Percentiles rank a stretch among this genome's conserved stretches.
These are phyloP conservation scores for Sweltsa coloradensis DNA, from an alignment of 1,140 invertebrate species.

Conservation along the genomic window DNA sequence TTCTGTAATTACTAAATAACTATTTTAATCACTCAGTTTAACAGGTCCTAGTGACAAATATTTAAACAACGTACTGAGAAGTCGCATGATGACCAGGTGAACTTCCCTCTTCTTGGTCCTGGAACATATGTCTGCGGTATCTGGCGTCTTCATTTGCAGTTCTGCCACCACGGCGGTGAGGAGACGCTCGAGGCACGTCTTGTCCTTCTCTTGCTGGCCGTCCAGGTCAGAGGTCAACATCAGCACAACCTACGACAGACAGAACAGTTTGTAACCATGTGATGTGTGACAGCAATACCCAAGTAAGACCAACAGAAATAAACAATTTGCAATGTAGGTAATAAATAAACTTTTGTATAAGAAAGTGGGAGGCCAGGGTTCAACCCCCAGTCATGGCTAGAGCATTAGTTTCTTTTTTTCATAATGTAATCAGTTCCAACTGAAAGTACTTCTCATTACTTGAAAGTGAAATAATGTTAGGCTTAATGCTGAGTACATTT, in stretches of 20 bases:
- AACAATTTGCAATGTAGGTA: neutral
- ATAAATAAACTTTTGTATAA: too few species aligned
- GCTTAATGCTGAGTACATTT: too few species aligned
- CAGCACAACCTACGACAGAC: constrained; percentile 53
- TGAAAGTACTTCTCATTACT: too few species aligned
- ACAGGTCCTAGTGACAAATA: too few species aligned
- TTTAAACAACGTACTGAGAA: constrained; percentile 59
- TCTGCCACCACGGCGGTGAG: constrained; percentile 62
- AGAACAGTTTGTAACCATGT: neutral
- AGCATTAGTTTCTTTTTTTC: too few species aligned
- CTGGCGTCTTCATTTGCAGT: constrained; percentile 55
- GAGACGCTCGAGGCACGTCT: constrained; percentile 58
- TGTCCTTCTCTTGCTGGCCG: constrained; percentile 66
- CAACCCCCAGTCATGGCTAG: too few species aligned
- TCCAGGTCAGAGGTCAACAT: constrained; percentile 87
- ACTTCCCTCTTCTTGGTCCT: constrained; percentile 61
- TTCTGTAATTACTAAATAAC: too few species aligned
- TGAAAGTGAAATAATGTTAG: too few species aligned
- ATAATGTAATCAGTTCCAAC: too few species aligned
- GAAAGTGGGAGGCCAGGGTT: too few species aligned
- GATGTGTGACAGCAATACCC: neutral
- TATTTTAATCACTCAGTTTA: too few species aligned
- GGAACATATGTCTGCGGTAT: constrained; percentile 38
- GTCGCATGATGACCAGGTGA: constrained; percentile 74
- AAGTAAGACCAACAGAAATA: neutral